These are phyloP conservation scores for Pteronotus mesoamericanus DNA, from an alignment of 2,797 vertebrate genomes.

Conservation along the genomic window DNA sequence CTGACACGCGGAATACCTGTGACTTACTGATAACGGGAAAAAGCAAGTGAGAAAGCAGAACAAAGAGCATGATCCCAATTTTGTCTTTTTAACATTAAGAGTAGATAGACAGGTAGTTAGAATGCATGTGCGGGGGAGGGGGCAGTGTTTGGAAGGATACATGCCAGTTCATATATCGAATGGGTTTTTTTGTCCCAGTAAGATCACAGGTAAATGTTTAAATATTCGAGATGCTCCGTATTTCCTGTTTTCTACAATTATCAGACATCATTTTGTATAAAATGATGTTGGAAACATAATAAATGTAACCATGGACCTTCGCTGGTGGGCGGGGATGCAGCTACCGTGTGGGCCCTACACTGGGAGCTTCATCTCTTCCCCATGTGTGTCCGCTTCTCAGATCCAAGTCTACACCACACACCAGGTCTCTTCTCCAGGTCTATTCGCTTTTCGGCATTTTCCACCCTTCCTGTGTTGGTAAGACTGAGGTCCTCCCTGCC, in stretches of 20 bases:
- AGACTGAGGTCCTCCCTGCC: not conserved
- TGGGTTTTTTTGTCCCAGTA: not conserved
- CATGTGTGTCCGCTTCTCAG: not conserved
- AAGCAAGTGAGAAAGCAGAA: not conserved
- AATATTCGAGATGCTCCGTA: not conserved
- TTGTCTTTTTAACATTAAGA: not conserved
- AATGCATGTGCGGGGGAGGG: not conserved
- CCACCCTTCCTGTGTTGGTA: not conserved
- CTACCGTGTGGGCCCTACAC: accelerated
- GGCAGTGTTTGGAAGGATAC: not conserved
- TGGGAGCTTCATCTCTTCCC: accelerated
- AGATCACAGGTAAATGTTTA: not conserved
- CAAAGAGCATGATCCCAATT: too few relatives aligned
- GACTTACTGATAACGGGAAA: accelerated
- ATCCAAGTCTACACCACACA: not conserved
- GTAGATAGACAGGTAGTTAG: not conserved
- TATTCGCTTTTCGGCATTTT: not conserved
- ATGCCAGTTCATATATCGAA: accelerated
- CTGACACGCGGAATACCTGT: accelerated
- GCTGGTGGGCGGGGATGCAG: accelerated
- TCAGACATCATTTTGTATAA: not conserved
- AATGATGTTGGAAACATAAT: too few relatives aligned
- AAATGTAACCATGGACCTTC: not conserved
- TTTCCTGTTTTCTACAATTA: not conserved
- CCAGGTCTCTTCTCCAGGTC: not conserved